Evolutionary conservation across 2,888 invertebrate species (phyloP).

Genomic region (Cecidostiba fungosa): DNA sequence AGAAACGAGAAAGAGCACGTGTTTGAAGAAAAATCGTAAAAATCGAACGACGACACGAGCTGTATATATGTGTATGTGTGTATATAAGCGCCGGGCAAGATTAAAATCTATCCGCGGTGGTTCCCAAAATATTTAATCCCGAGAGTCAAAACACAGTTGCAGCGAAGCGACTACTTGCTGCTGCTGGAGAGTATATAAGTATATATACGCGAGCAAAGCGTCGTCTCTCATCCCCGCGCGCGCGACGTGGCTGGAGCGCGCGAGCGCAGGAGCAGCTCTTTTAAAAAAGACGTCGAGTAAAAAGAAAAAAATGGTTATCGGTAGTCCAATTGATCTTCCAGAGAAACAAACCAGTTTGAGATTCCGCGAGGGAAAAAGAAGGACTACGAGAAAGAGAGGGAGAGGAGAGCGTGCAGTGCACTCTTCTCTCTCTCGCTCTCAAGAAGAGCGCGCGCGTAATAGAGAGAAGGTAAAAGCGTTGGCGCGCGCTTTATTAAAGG

Average conservation of each 20-base stretch:
- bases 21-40: neutral
- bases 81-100: neutral
- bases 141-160: constrained; percentile 33
- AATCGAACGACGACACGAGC: neutral
- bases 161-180: neutral
- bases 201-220: neutral
- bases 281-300: constrained; percentile 23
- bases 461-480: neutral
- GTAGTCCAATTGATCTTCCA: constrained; percentile 33
- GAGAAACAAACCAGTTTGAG: constrained; percentile 42
- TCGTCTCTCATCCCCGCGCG: neutral
- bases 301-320: constrained; percentile 24
- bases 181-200: too few relatives aligned
- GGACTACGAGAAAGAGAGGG: constrained; percentile 10
- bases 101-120: constrained; percentile 2
- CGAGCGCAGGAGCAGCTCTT: neutral
- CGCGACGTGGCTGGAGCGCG: neutral
- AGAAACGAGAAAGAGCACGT: neutral
- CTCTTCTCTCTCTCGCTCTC: neutral
- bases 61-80: neutral
- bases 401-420: neutral
- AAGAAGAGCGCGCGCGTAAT: neutral
- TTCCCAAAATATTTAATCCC: constrained; percentile 15
- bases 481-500: constrained; percentile 19
- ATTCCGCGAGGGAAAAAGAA: constrained; percentile 20